phyloP scores from a whole-genome alignment of 2,888 invertebrate species.

The Ormyrus pomaceus region DNA sequence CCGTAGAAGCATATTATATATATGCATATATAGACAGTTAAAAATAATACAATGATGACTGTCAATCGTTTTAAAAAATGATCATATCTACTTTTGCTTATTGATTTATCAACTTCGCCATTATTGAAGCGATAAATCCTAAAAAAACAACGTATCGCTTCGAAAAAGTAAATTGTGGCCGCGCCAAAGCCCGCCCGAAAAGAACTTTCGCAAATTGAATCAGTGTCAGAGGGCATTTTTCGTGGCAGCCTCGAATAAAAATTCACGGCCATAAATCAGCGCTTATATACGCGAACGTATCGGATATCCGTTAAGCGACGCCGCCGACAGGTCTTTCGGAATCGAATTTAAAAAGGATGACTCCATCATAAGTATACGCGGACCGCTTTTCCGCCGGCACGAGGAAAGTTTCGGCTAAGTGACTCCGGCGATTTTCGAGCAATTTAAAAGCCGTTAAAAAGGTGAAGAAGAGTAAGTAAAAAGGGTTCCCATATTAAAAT shows the following conservation, averaged over 20 bases:
- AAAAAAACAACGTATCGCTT: too few relatives aligned
- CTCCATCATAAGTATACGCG: not conserved
- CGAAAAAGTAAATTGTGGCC: too few relatives aligned
- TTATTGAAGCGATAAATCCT: too few relatives aligned
- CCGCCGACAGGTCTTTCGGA: not conserved
- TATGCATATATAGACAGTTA: too few relatives aligned
- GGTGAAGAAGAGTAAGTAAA: not conserved
- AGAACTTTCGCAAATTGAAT: too few relatives aligned
- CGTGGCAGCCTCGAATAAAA: not conserved
- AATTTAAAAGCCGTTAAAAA: slow-evolving; percentile 44
- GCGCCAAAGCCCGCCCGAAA: too few relatives aligned
- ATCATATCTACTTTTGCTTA: too few relatives aligned
- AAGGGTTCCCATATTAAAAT: not conserved
- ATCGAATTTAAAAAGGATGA: slow-evolving; percentile 3
- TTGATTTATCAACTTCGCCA: too few relatives aligned
- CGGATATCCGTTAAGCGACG: slow-evolving; percentile 18
- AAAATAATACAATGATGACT: too few relatives aligned
- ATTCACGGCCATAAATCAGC: not conserved
- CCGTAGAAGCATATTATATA: too few relatives aligned
- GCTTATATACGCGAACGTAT: not conserved
- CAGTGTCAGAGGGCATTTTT: not conserved
- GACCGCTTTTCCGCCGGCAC: not conserved
- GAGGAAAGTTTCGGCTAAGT: slow-evolving; percentile 9
- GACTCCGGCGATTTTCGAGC: slow-evolving; percentile 34
- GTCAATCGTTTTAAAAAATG: too few relatives aligned